Base-by-base conservation (phyloP, 2,797 vertebrate species). In the Gallinago stenura region DNA sequence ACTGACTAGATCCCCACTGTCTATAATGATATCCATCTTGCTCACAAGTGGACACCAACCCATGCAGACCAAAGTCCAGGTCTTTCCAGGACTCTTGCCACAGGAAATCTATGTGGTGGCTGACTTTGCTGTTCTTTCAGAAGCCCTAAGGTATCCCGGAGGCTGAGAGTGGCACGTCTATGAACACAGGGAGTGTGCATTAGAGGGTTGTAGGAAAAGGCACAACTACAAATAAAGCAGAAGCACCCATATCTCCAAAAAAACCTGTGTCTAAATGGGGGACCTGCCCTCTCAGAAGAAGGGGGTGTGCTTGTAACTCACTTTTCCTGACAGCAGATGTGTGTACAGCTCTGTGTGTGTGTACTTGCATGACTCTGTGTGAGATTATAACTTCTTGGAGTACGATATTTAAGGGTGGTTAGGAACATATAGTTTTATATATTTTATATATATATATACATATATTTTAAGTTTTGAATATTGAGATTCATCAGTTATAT, bases 151-250 rank as follows among this genome's bases (percentile, higher is more conserved):
- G 7, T 57, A 41, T 12, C 31, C 45, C 31, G n/a, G 20, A 80
- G 13, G 19, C 4, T 5, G 6, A 58, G 1, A 43, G 5, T 3
- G 10, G 1, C 6, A 6, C 1, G 7, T 2, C 2, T 31, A 26
- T 41, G 46, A 53, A 10, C 13, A 25, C 0, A 0, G 24, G 15
- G 26, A 48, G 15, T 43, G 50, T 28, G 12, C 6, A 16, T 64
- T 10, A 53, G 7, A 53, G 12, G 18, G 13, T 5, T 45, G 7
- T 4, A 57, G 28, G 24, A 9, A 66, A 26, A 53, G 12, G 18
- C 25, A 25, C 10, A 39, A 24, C 15, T 30, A 43, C 8, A 58
- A 70, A 78, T 39, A 68, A 84, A 89, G 9, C 30, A 39, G 3
- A 41, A 75, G 7, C 17, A 60, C 2, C 14, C n/a, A 13, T 3